These are phyloP conservation scores for Leptinotarsa haldemani DNA, from an alignment of 2,888 invertebrate species.

Conservation along the genomic window DNA sequence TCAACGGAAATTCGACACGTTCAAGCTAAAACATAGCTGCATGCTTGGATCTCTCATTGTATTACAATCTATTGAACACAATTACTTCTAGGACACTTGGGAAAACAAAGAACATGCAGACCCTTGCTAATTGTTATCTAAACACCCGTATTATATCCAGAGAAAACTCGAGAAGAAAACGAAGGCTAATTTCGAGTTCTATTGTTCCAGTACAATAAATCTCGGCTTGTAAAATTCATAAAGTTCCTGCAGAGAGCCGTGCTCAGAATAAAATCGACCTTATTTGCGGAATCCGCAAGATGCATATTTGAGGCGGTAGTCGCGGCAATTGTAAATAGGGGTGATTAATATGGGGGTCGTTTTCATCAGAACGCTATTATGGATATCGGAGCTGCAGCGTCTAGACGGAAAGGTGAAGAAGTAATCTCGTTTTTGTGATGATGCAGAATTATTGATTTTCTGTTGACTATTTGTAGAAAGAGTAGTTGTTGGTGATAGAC, in stretches of 20 bases:
- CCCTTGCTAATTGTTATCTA: slow-evolving; percentile 5
- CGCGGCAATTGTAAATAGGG: neutral
- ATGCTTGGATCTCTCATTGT: no score
- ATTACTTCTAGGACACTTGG: neutral
- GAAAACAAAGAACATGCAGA: slow-evolving; percentile 4
- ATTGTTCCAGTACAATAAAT: slow-evolving; percentile 10
- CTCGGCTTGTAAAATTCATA: slow-evolving; percentile 19
- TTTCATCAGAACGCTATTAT: slow-evolving; percentile 1
- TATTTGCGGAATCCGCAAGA: slow-evolving; percentile 4
- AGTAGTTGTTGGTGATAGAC: neutral
- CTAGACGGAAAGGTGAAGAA: neutral
- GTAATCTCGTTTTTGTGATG: neutral
- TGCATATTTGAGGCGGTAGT: neutral
- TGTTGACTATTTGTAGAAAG: neutral
- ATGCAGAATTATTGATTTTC: neutral
- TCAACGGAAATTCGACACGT: no score
- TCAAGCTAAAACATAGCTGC: no score
- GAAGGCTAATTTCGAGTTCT: slow-evolving; percentile 6
- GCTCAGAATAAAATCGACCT: slow-evolving; percentile 5
- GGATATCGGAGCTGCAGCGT: neutral
- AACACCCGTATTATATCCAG: slow-evolving; percentile 6
- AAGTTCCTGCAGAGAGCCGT: slow-evolving; percentile 12
- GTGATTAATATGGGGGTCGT: slow-evolving; percentile 1
- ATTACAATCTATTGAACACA: neutral
- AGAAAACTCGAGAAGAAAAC: slow-evolving; percentile 1